Evolutionary conservation across 2,888 invertebrate species (phyloP).

Genomic region (Strigamia transsilvanica): DNA sequence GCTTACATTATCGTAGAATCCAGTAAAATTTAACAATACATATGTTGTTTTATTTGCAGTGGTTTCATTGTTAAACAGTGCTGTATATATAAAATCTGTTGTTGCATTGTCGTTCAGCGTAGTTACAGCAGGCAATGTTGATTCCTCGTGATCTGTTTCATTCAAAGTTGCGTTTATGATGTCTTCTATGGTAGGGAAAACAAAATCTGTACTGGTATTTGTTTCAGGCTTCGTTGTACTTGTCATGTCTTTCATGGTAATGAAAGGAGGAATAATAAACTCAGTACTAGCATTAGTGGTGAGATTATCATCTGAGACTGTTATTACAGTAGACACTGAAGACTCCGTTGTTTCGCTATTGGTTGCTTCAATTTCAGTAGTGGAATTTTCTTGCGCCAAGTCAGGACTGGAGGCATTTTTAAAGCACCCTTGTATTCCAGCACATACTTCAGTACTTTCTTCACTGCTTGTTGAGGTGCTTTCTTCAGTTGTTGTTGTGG

Average conservation of each 20-base stretch:
- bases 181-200: not conserved
- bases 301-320: not conserved
- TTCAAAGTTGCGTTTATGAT: not conserved
- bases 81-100: no score
- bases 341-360: no score
- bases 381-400: not conserved
- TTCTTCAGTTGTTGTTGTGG: constrained; percentile 17
- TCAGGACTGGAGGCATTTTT: not conserved
- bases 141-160: not conserved
- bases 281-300: not conserved
- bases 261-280: not conserved
- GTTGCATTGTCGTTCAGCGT: not conserved
- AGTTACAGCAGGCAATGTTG: not conserved
- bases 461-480: not conserved
- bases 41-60: not conserved
- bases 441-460: not conserved
- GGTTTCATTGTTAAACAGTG: no score
- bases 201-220: not conserved
- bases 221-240: not conserved
- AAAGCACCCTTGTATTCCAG: not conserved
- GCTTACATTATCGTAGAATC: not conserved
- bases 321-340: not conserved
- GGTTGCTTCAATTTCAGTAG: no score
- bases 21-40: not conserved
- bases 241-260: not conserved